A percentile compares a stretch with the other conserved stretches of the same genome.
These are phyloP conservation scores for Hycleus cichorii DNA, from an alignment of 1,140 invertebrate genomes.

Conservation along the genomic window DNA sequence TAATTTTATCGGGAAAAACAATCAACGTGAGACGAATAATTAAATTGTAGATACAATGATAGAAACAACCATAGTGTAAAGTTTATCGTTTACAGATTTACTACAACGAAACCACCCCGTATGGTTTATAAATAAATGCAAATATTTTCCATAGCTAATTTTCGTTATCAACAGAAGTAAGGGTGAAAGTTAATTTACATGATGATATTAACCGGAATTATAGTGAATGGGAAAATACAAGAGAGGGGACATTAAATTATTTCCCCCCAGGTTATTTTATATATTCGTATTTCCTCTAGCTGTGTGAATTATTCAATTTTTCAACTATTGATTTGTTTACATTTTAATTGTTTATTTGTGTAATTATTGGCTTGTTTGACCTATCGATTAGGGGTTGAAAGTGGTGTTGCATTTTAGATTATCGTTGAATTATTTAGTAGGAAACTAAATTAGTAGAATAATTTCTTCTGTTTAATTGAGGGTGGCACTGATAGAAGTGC, in stretches of 20 bases:
- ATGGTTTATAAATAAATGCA: slow-evolving; percentile 16
- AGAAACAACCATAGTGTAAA: not conserved
- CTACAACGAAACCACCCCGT: not conserved
- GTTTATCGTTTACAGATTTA: slow-evolving; percentile 6
- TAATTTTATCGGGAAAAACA: too few species aligned
- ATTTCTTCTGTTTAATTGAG: too few species aligned
- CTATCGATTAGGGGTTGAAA: too few species aligned
- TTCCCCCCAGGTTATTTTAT: slow-evolving; percentile 5
- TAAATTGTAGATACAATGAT: too few species aligned
- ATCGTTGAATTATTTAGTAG: too few species aligned
- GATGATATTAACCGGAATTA: slow-evolving; percentile 13
- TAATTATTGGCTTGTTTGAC: too few species aligned
- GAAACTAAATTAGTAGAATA: too few species aligned
- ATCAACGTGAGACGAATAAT: too few species aligned
- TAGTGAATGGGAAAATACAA: not conserved
- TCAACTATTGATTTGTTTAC: not conserved
- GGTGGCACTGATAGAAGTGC: too few species aligned
- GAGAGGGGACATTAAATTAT: not conserved
- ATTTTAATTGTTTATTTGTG: slow-evolving; percentile 5
- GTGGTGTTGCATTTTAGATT: too few species aligned
- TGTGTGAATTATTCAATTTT: slow-evolving; percentile 1
- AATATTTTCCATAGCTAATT: slow-evolving; percentile 12
- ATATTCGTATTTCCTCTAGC: not conserved
- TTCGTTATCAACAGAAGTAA: slow-evolving; percentile 6
- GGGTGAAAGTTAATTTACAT: slow-evolving; percentile 15